A percentile compares a stretch with the other conserved stretches of the same genome.
phyloP scores from a whole-genome alignment of 2,888 invertebrate species.

The Aspidiotus destructor region DNA sequence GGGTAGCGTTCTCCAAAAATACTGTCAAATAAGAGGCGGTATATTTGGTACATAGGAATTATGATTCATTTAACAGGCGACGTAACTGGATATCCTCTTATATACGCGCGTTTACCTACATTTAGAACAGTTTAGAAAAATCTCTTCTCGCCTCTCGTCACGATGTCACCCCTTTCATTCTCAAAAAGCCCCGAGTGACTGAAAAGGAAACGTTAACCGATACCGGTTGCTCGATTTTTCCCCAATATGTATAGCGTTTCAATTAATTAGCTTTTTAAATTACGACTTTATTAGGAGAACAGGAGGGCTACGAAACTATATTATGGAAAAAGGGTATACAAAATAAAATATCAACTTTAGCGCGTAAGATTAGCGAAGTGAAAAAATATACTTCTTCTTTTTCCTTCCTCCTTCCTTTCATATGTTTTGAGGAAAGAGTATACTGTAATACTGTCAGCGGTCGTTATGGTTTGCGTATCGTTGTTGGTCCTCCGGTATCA shows the following conservation, averaged over 20 bases:
- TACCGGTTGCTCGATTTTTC: slow-evolving; percentile 23
- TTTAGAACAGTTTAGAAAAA: not conserved
- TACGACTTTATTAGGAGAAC: slow-evolving; percentile 27
- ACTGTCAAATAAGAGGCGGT: slow-evolving; percentile 19
- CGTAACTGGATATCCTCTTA: slow-evolving; percentile 22
- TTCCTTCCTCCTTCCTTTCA: no score
- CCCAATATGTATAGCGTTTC: slow-evolving; percentile 8
- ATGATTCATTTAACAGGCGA: slow-evolving; percentile 29
- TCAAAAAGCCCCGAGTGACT: not conserved
- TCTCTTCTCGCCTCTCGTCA: no score
- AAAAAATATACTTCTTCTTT: not conserved
- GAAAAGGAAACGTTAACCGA: slow-evolving; percentile 24
- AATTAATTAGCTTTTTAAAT: slow-evolving; percentile 24
- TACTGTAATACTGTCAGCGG: not conserved
- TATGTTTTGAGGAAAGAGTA: no score
- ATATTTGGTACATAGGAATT: slow-evolving; percentile 25
- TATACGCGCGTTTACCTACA: slow-evolving; percentile 2
- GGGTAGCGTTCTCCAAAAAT: slow-evolving; percentile 7
- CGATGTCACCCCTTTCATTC: not conserved
- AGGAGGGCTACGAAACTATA: not conserved
- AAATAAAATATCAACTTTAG: not conserved
- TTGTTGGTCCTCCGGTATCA: not conserved
- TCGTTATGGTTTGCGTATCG: slow-evolving; percentile 3
- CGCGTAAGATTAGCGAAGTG: not conserved
- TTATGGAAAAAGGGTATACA: no score